These are phyloP conservation scores for Plebejus melissa DNA, from an alignment of 2,888 invertebrate species.

Conservation along the genomic window DNA sequence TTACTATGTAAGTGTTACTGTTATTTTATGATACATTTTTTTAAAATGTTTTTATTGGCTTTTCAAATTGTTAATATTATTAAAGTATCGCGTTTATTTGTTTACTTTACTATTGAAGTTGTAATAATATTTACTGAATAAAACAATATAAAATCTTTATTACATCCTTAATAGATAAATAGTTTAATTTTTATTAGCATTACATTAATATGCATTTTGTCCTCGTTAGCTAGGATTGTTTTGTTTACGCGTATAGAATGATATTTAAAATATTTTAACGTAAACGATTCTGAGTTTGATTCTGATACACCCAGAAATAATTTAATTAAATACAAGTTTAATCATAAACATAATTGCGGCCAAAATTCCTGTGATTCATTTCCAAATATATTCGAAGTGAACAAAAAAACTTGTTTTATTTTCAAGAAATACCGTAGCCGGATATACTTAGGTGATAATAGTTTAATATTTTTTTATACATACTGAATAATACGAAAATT, in stretches of 20 bases:
- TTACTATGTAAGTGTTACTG: slow-evolving; percentile 10
- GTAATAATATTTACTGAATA: too few relatives aligned
- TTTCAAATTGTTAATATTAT: not conserved
- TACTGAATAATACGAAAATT: not conserved
- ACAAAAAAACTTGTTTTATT: not conserved
- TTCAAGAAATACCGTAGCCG: not conserved
- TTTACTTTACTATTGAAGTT: not conserved
- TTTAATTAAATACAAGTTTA: not conserved
- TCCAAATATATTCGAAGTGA: not conserved
- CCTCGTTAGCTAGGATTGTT: not conserved
- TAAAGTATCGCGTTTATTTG: not conserved
- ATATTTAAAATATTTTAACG: not conserved
- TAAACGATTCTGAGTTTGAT: not conserved
- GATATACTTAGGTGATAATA: not conserved
- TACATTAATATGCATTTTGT: not conserved
- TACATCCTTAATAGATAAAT: too few relatives aligned
- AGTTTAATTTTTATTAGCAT: too few relatives aligned
- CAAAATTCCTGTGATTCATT: not conserved
- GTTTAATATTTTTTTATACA: not conserved
- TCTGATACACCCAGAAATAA: not conserved
- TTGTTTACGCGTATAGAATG: not conserved
- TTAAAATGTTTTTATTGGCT: not conserved
- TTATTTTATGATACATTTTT: not conserved
- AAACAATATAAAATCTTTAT: too few relatives aligned
- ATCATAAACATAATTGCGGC: not conserved